Conservation (phyloP, 2,113 vertebrate genomes). For the Capricornis sumatraensis region DNA sequence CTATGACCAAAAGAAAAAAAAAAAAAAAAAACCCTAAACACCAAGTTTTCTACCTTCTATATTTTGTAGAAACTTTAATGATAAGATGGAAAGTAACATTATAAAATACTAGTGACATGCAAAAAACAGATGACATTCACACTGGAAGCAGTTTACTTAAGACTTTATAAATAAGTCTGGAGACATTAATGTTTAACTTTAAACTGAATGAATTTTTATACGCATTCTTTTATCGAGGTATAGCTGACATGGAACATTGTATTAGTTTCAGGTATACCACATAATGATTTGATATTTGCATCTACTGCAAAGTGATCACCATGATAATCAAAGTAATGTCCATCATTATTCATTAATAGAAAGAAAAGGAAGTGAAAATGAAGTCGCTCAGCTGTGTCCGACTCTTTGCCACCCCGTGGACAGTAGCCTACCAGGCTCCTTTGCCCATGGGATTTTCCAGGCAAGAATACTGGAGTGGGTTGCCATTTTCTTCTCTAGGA, state of each 20-base stretch:
- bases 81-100: neutral
- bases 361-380: neutral
- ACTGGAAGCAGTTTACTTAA: neutral
- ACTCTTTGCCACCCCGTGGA: neutral
- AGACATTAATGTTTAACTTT: neutral
- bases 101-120: neutral
- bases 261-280: neutral
- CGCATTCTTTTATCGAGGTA: neutral
- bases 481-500: neutral
- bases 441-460: neutral
- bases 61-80: neutral
- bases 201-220: neutral
- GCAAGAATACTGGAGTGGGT: neutral
- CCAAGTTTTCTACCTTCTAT: neutral
- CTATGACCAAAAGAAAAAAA: neutral
- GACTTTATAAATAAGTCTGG: neutral
- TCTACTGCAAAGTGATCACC: neutral
- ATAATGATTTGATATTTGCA: neutral
- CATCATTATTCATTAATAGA: neutral
- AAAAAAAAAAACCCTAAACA: neutral
- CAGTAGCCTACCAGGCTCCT: neutral
- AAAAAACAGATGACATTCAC: neutral
- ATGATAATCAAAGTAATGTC: neutral
- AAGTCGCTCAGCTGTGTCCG: rapidly evolving
- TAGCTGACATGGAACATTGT: neutral